phyloP scores from a whole-genome alignment of 1,140 invertebrate genomes.

The Heterodera schachtii region DNA sequence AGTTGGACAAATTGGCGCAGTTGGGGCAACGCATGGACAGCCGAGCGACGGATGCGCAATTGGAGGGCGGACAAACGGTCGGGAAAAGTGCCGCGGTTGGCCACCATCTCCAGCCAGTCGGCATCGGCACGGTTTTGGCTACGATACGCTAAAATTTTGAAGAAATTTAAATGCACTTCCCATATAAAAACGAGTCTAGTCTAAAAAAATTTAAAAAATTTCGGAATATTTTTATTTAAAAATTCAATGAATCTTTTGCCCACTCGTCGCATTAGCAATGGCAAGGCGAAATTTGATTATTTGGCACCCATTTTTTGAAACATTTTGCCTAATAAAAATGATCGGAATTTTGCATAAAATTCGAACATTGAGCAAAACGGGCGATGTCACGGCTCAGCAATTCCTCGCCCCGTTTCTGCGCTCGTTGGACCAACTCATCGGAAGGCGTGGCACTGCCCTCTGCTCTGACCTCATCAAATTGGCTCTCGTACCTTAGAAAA shows the following conservation, averaged over 20 bases:
- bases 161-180: background rate
- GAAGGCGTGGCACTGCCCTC: background rate
- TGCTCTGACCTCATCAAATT: background rate
- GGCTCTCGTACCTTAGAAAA: background rate
- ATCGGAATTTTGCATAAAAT: background rate
- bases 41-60: conserved; percentile 81
- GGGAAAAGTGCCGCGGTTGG: conserved; percentile 40
- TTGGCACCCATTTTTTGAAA: background rate
- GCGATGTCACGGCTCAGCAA: conserved; percentile 26
- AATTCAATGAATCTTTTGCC: too few relatives aligned
- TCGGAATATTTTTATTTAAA: too few relatives aligned
- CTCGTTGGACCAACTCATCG: background rate
- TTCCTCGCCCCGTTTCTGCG: conserved; percentile 24
- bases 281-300: background rate
- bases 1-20: conserved; percentile 77
- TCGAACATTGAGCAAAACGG: conserved; percentile 11
- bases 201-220: too few relatives aligned
- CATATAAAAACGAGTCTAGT: too few relatives aligned
- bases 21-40: conserved; percentile 77
- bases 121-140: conserved; percentile 35
- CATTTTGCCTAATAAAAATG: too few relatives aligned
- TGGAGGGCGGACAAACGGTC: conserved; percentile 85
- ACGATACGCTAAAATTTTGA: conserved; percentile 22
- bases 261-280: background rate
- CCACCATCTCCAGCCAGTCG: conserved; percentile 45